Evolutionary conservation across 2,797 vertebrate genomes (phyloP).

Genomic region (Odontamblyopus lacepedii): DNA sequence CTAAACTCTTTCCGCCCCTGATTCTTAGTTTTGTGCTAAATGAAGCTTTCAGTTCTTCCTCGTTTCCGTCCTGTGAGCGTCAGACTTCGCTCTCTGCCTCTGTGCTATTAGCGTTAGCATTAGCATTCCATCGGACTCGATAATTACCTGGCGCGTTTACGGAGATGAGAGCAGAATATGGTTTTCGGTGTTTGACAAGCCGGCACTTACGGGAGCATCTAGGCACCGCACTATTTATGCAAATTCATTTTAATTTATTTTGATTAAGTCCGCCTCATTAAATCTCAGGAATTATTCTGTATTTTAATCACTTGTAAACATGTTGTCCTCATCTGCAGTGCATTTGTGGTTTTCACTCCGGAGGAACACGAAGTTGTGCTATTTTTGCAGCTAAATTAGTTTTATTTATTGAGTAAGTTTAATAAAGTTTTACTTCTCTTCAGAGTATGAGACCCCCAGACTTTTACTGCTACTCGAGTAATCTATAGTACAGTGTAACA

Average conservation of each 20-base stretch:
- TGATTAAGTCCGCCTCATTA: constrained; percentile 8
- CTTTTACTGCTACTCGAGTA: too few relatives aligned
- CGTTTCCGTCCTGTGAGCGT: background rate
- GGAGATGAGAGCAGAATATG: constrained; percentile 5
- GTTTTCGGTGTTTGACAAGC: constrained; percentile 14
- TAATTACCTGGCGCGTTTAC: constrained; percentile 21
- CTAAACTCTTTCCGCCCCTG: too few relatives aligned
- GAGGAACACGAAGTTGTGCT: background rate
- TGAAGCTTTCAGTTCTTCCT: background rate
- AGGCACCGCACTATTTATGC: background rate
- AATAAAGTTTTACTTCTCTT: too few relatives aligned
- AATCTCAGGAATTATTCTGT: background rate
- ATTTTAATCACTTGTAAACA: constrained; percentile 9
- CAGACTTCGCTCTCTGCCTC: background rate
- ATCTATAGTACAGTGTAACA: too few relatives aligned
- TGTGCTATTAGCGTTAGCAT: background rate
- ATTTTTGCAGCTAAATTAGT: too few relatives aligned
- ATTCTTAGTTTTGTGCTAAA: background rate
- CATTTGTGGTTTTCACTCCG: background rate
- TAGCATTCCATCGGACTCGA: constrained; percentile 13
- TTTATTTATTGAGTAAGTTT: too few relatives aligned
- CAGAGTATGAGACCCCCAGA: too few relatives aligned
- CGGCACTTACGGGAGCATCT: background rate
- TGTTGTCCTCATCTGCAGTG: background rate
- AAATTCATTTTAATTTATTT: constrained; percentile 6